Conservation (phyloP, 2,797 vertebrate species). For the Melanotaenia pygmaea region DNA sequence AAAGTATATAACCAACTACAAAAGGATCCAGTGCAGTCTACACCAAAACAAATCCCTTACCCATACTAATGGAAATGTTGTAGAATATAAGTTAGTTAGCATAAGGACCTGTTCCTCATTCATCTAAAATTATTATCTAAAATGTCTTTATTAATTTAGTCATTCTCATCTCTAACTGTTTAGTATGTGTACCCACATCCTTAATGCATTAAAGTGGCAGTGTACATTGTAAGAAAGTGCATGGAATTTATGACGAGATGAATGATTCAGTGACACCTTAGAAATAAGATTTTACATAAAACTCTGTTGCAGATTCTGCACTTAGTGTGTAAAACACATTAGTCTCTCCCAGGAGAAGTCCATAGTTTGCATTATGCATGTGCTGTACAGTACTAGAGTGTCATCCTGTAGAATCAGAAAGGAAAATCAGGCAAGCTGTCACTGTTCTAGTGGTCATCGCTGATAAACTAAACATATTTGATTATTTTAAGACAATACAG, state of each 20-base stretch:
- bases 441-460: not conserved
- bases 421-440: not conserved
- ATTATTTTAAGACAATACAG: not conserved
- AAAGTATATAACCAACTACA: slow-evolving; percentile 1
- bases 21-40: not conserved
- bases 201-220: not conserved
- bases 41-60: not conserved
- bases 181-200: not conserved
- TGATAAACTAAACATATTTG: not conserved
- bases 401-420: slow-evolving; percentile 19
- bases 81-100: not conserved
- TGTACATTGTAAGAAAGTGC: not conserved
- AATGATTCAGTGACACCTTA: slow-evolving; percentile 30
- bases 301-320: not conserved
- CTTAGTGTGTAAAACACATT: slow-evolving; percentile 27
- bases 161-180: not conserved
- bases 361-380: slow-evolving; percentile 50
- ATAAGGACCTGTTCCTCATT: not conserved
- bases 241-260: slow-evolving; percentile 18
- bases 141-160: not conserved
- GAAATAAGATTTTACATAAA: not conserved
- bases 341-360: slow-evolving; percentile 24
- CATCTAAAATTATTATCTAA: not conserved
- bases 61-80: not conserved
- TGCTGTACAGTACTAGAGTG: slow-evolving; percentile 10